These are phyloP conservation scores for Cyphomyrmex costatus DNA, from an alignment of 1,140 invertebrate genomes.

Conservation along the genomic window DNA sequence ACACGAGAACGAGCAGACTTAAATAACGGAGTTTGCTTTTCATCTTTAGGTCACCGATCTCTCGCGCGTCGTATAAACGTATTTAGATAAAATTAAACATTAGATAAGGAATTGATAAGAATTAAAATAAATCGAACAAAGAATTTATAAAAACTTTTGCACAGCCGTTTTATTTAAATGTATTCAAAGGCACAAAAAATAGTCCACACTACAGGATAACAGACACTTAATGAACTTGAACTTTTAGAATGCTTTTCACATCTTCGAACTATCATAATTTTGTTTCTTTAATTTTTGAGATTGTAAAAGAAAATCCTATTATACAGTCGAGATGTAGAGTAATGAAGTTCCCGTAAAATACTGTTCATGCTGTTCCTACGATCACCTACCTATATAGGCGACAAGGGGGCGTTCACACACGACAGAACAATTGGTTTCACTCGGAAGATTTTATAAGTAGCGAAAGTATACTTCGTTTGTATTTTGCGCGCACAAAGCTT, in stretches of 20 bases:
- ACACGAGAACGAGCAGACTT: constrained; percentile 73
- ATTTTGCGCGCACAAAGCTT: constrained; percentile 51
- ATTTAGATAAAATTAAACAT: constrained; percentile 2
- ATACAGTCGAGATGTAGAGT: background rate
- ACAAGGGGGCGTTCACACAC: constrained; percentile 80
- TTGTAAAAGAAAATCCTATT: background rate
- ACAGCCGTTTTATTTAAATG: background rate
- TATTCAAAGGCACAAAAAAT: constrained; percentile 3
- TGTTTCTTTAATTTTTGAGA: background rate
- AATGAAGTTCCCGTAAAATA: constrained; percentile 74
- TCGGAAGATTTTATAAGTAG: constrained; percentile 79
- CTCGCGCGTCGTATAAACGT: constrained; percentile 10
- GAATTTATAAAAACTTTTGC: background rate
- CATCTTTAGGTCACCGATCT: constrained; percentile 64
- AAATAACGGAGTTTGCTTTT: constrained; percentile 73
- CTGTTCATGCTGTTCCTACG: constrained; percentile 75
- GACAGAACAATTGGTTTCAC: constrained; percentile 86
- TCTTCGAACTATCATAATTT: constrained; percentile 14
- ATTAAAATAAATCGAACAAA: background rate
- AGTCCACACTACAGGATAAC: background rate
- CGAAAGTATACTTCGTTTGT: constrained; percentile 82
- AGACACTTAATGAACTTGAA: background rate
- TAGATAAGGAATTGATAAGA: constrained; percentile 30
- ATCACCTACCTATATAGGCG: constrained; percentile 82
- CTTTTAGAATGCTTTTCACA: background rate